Percentiles rank a stretch among this genome's conserved stretches.
Evolutionary conservation across 2,113 vertebrate genomes (phyloP).

Genomic region (Hyaena hyaena): DNA sequence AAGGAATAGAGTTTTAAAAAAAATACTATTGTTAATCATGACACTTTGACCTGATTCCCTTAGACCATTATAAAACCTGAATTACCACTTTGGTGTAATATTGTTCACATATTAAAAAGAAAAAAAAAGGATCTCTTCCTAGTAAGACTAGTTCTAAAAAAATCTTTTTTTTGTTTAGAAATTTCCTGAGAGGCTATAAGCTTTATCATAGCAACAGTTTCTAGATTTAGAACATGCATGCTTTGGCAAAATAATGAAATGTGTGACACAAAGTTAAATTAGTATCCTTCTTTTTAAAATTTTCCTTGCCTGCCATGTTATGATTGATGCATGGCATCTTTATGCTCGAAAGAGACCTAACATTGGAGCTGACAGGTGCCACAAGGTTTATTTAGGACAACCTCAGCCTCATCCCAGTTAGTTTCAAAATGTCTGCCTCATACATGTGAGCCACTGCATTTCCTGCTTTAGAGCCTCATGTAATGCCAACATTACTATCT

Average conservation of each 20-base stretch:
- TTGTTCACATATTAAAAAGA: not conserved
- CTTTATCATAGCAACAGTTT: not conserved
- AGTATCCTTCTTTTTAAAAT: not conserved
- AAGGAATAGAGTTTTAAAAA: not conserved
- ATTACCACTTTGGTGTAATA: not conserved
- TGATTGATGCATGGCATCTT: slow-evolving; percentile 69
- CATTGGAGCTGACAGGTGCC: slow-evolving; percentile 80
- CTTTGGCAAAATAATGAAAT: slow-evolving; percentile 43
- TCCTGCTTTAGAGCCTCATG: slow-evolving; percentile 87
- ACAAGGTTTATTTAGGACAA: slow-evolving; percentile 79
- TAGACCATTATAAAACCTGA: not conserved
- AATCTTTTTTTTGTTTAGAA: not conserved
- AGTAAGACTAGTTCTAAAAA: not conserved
- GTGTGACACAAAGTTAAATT: not conserved
- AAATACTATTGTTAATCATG: not conserved
- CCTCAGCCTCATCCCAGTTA: slow-evolving; percentile 71
- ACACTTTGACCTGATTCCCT: not conserved
- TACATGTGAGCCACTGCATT: slow-evolving; percentile 77
- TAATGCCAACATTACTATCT: slow-evolving; percentile 93
- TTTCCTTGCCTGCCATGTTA: not conserved
- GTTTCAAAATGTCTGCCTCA: slow-evolving; percentile 79
- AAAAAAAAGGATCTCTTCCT: not conserved
- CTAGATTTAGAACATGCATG: not conserved
- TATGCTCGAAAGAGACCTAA: slow-evolving; percentile 30
- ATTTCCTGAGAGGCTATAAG: not conserved